Evolutionary conservation across 92 coral and sea anemone genomes (phyloP), one percentile per base, ranked within the genome.

Genomic region (Parazoanthus swiftii): DNA sequence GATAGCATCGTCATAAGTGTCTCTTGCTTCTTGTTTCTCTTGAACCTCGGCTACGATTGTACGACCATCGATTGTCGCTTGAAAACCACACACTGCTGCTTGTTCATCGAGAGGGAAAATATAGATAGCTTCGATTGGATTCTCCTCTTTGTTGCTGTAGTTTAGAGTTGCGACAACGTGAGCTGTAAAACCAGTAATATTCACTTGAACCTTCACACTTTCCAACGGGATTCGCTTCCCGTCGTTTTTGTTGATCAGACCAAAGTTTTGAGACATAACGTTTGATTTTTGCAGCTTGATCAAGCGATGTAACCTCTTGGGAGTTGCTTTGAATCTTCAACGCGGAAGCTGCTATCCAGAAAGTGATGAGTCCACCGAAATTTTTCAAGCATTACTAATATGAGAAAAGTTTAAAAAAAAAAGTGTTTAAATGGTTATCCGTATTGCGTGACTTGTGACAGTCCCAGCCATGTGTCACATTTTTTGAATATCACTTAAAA

Each of bases 121-220:
- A 68, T 88, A 96, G 77, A 95, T 91, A 35, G 95, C 97, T 86
- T 97, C 99, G 29, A 97, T 91, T 44, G 98, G 99, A 79, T 90
- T 93, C 39, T 90, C 86, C 23, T 91, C 89, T 50, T 92, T 85
- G 90, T 96, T 96, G 48, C 80, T 81, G 93, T 94, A 95, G 74
- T 85, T 91, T 92, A 96, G 76, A 3, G 92, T 92, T 37, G 98
- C 94, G 20, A 82, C 86, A 50, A 94, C 95, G 42, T 95, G 94
- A 18, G 95, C 96, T 14, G 95, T 93, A 59, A 89, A 96, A 16
- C 98, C 98, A 58, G 91, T 92, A 6, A 96, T 86, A 89, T 95
- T 89, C 23, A 91, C 93, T 67, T 79, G 92, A 46, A 94, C 94
- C 20, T 86, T 75, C 79, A 94, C 89, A 70, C 94, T 92, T 80